phyloP scores from a whole-genome alignment of 2,888 invertebrate species.

The Phyllotreta cruciferae region DNA sequence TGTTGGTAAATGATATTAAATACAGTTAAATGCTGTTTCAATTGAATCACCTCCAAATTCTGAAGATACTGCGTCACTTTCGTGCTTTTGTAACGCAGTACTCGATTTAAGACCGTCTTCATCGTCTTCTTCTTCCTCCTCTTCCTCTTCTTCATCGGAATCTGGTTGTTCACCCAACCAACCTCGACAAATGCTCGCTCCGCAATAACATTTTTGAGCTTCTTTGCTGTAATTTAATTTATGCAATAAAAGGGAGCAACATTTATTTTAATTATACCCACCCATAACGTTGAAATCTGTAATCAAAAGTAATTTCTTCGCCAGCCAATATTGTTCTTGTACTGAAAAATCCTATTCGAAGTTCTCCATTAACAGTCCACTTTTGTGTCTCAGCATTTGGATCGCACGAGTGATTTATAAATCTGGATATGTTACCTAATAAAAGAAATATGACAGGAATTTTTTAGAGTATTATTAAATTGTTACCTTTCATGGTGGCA shows the following conservation, averaged over 20 bases:
- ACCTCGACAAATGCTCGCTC: conserved; percentile 87
- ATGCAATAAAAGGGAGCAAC: conserved; percentile 3
- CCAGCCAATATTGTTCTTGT: conserved; percentile 80
- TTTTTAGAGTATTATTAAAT: conserved; percentile 1
- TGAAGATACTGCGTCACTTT: conserved; percentile 11
- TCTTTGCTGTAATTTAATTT: conserved; percentile 72
- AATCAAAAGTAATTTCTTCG: conserved; percentile 98
- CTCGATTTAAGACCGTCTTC: conserved; percentile 37
- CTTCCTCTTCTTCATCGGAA: conserved; percentile 64
- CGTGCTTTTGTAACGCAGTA: conserved; percentile 7
- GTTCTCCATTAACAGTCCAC: conserved; percentile 92
- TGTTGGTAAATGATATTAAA: background rate
- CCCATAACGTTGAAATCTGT: conserved; percentile 97
- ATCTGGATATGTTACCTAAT: conserved; percentile 87
- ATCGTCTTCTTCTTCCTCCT: conserved; percentile 54
- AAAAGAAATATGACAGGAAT: background rate
- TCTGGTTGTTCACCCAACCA: conserved; percentile 92
- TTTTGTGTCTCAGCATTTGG: conserved; percentile 99
- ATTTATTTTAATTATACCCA: conserved; percentile 56
- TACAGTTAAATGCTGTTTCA: background rate
- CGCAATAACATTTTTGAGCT: conserved; percentile 96
- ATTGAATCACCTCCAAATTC: conserved; percentile 10
- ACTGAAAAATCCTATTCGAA: conserved; percentile 97
- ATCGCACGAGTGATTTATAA: conserved; percentile 99
- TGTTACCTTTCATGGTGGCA: conserved; percentile 82